Evolutionary conservation across 2,888 invertebrate species (phyloP).

Genomic region (Cyrtodaria siliqua): DNA sequence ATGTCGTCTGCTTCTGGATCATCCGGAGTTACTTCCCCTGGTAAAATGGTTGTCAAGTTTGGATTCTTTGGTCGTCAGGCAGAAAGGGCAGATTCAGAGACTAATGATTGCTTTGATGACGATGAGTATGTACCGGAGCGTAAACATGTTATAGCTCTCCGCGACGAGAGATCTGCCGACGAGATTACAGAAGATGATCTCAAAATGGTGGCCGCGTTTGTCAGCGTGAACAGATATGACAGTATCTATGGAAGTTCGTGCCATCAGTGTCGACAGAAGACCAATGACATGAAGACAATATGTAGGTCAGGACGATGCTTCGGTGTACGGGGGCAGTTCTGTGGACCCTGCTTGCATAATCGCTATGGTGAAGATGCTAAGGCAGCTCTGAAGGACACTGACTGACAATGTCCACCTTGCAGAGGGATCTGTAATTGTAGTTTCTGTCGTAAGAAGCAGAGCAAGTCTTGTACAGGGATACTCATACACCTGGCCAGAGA

Average conservation of each 20-base stretch:
- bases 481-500: slow-evolving; percentile 82
- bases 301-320: slow-evolving; percentile 87
- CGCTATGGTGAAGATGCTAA: slow-evolving; percentile 88
- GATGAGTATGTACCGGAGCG: slow-evolving; percentile 28
- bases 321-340: slow-evolving; percentile 88
- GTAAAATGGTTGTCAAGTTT: slow-evolving; percentile 58
- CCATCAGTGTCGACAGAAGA: slow-evolving; percentile 89
- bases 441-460: slow-evolving; percentile 87
- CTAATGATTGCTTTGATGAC: slow-evolving; percentile 33
- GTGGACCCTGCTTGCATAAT: slow-evolving; percentile 88
- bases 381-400: slow-evolving; percentile 87
- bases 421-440: slow-evolving; percentile 89
- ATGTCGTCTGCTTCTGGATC: slow-evolving; percentile 59
- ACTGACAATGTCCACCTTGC: slow-evolving; percentile 88
- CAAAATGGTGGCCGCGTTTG: slow-evolving; percentile 72
- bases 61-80: slow-evolving; percentile 49
- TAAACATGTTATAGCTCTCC: not conserved
- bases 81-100: slow-evolving; percentile 20
- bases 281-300: slow-evolving; percentile 88
- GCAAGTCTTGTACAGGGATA: slow-evolving; percentile 84
- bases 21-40: slow-evolving; percentile 32
- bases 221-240: slow-evolving; percentile 79
- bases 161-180: slow-evolving; percentile 66
- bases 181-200: slow-evolving; percentile 80
- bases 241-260: slow-evolving; percentile 86